A percentile compares a stretch with the other conserved stretches of the same genome.
These are phyloP conservation scores for Balaeniceps rex DNA, from an alignment of 2,113 vertebrate species.

Conservation along the genomic window DNA sequence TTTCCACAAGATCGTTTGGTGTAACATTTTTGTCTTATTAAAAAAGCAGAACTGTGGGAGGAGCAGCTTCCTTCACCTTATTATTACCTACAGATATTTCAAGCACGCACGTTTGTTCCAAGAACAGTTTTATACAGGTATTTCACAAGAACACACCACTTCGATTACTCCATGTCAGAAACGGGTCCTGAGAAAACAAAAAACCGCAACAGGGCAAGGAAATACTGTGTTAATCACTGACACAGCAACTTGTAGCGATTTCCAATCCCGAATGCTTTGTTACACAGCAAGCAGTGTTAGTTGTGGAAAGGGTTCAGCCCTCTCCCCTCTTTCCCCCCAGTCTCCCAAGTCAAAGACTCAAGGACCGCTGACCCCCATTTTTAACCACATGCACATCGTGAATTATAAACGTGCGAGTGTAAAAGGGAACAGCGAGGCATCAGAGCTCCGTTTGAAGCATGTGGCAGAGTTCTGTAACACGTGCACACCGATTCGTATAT, in stretches of 20 bases:
- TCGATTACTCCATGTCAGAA: background rate
- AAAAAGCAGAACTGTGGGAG: background rate
- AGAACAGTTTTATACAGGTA: conserved; percentile 16
- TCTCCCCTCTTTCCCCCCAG: background rate
- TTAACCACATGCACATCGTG: background rate
- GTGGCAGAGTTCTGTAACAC: background rate
- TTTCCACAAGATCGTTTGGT: background rate
- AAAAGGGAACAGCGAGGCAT: background rate
- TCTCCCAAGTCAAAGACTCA: background rate
- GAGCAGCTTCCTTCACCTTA: conserved; percentile 12
- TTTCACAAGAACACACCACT: conserved; percentile 10
- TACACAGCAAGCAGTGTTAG: background rate
- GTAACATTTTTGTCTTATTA: background rate
- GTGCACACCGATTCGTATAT: accelerated
- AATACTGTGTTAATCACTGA: background rate
- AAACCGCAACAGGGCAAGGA: background rate
- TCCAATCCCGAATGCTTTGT: background rate
- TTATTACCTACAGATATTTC: background rate
- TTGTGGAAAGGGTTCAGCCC: background rate
- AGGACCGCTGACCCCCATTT: background rate
- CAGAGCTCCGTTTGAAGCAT: background rate
- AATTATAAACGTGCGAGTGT: background rate
- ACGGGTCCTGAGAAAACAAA: background rate
- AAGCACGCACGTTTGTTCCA: background rate
- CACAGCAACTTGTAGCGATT: background rate